Conservation (phyloP, 2,797 vertebrate genomes). For the Petrocephalus sullivani region DNA sequence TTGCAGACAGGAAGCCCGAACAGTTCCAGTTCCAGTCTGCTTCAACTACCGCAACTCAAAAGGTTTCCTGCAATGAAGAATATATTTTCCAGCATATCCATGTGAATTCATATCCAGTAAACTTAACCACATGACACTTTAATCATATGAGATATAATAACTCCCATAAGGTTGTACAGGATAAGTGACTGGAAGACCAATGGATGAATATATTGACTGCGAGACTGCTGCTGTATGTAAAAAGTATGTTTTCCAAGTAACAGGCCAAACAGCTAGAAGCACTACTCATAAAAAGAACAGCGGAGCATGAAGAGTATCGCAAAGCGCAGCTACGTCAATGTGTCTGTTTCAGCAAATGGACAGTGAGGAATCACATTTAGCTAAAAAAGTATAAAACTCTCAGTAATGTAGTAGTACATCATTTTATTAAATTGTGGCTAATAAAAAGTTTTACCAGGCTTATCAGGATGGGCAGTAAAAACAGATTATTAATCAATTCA, state of each 20-base stretch:
- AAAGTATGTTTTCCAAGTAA: background rate
- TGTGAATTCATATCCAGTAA: background rate
- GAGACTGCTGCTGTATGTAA: background rate
- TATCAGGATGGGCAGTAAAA: background rate
- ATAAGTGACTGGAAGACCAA: background rate
- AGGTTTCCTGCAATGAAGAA: background rate
- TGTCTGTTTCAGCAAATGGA: background rate
- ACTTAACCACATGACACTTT: background rate
- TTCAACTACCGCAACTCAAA: background rate
- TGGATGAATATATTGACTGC: background rate
- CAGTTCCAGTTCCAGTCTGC: background rate
- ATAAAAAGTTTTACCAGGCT: background rate
- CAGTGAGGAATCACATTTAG: background rate
- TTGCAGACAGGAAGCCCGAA: background rate
- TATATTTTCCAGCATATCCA: background rate
- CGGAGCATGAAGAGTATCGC: background rate
- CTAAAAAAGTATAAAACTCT: background rate
- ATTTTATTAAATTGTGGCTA: background rate
- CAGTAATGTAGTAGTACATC: background rate
- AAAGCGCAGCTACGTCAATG: background rate
- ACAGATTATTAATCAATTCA: background rate
- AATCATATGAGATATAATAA: background rate
- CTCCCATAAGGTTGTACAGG: background rate
- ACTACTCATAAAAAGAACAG: background rate
- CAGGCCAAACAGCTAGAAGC: background rate